Evolutionary conservation across 1,140 invertebrate genomes (phyloP), one percentile per base, ranked within the genome.

Genomic region (Drosophila varians): DNA sequence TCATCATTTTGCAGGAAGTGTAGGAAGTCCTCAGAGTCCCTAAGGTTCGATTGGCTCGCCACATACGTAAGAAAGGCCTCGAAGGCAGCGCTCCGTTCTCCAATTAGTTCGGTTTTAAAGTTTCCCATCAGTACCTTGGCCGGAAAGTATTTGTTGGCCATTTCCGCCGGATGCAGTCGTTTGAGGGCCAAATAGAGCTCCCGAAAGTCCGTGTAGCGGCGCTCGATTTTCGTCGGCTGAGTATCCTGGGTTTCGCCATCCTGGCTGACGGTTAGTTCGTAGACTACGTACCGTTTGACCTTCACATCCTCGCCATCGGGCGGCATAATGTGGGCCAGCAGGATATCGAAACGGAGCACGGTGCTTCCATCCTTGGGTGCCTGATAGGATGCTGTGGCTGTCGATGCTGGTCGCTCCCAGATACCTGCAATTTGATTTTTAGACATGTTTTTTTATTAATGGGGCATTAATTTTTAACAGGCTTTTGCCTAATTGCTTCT

Each of bases 181-280:
- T 93, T 93, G 2, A 96, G 89, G 3, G 92, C 90, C 70, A 93
- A 92, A 89, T 94, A 95, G 3, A 96, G 91, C 52, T 93, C 93
- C 12, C 95, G 91, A 91, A 96, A 96, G 75, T 96, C 94, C 5
- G 95, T 95, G 77, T 96, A 96, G 72, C 96, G 92, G 60, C 95
- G 92, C 75, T 96, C 94, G 26, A 96, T 93, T 25, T 93, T 92
- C 0, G 93, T 94, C 14, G 94, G 94, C 54, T 93, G 92, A 23
- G 90, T 78, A 90, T 95, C 94, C 64, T 92, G 91, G 11, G 66
- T 78, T 7, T 47, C 71, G 3, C 92, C 90, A 74, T 93, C 92
- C 69, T 93, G 93, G 40, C 92, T 90, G 3, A 94, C 92, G 79
- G 93, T 93, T 49, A 95, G 74, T 77, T 93, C 94, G 61, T 95